These are phyloP conservation scores for Micromys minutus DNA, from an alignment of 2,113 vertebrate species.

Conservation along the genomic window DNA sequence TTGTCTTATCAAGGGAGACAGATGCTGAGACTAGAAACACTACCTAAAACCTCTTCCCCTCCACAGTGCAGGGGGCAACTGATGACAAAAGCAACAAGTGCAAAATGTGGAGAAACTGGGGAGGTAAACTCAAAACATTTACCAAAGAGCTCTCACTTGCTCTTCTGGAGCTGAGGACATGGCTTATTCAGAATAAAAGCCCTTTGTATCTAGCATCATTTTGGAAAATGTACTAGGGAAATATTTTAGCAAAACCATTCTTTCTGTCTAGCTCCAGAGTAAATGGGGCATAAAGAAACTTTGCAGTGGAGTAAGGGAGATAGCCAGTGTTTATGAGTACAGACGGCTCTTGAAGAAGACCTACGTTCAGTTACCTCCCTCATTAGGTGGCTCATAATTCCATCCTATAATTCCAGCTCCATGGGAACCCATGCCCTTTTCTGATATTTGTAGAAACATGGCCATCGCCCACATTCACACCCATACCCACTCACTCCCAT, in stretches of 20 bases:
- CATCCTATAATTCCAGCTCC: neutral
- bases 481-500: neutral
- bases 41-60: neutral
- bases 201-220: neutral
- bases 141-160: neutral
- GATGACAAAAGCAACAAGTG: neutral
- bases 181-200: conserved; percentile 8
- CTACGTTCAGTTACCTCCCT: neutral
- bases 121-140: conserved; percentile 28
- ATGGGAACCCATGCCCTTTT: neutral
- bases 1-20: neutral
- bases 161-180: neutral
- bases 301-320: neutral
- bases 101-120: neutral
- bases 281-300: conserved; percentile 22
- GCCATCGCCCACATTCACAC: neutral
- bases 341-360: neutral
- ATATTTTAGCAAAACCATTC: conserved; percentile 9
- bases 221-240: conserved; percentile 13
- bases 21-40: neutral
- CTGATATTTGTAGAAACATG: neutral
- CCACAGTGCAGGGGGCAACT: neutral
- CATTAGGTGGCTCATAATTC: neutral
- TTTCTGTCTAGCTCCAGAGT: neutral
- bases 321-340: neutral